Base-by-base conservation (phyloP, 23 tunicate species). In the Phallusia fumigata region DNA sequence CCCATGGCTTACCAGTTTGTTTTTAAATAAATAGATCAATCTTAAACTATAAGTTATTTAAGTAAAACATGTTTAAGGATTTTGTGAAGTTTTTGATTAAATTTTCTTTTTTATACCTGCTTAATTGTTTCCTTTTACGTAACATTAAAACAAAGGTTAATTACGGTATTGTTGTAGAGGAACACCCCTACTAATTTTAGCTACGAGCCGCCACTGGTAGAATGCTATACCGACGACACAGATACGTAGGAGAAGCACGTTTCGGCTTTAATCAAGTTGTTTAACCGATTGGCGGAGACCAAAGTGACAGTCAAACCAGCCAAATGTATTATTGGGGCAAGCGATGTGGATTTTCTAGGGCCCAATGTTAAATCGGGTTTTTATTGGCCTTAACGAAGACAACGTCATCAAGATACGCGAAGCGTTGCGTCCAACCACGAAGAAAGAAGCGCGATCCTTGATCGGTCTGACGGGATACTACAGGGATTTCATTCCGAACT, bases 381-480 rank as follows among this genome's bases (percentile, higher is more conserved):
- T 51, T 18, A 51, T 51, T 51, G 58, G 58, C 58, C 18, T 51
- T 15, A 15, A 51, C 18, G 18, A 51, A 18, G 58, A 51, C 58
- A 51, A 51, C 58, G 58, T 51, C 15, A 18, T 15, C 18, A 51
- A 51, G 18, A 51, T 51, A 51, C 15, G 18, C 15, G 58, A 18
- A 18, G 58, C 58, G 18, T 18, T 18, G 58, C 15, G 58, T 13
- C 58, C 58, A 51, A 51, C 18, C 15, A 51, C 58, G 15, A 79
- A 79, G 24, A 79, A 44, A 45, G 82, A 79, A 47, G 82, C 45
- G 13, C 32, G 82, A 22, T 45, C 82, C 13, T 79, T 79, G 40
- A 10, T 79, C 11, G 82, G 82, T 16, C 31, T 79, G 21, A 79
- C 82, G 11, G 82, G 82, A 12, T 79, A 79, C 65, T 79, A 79